These are phyloP conservation scores for Fragum whitleyi DNA, from an alignment of 2,888 invertebrate species.

Conservation along the genomic window DNA sequence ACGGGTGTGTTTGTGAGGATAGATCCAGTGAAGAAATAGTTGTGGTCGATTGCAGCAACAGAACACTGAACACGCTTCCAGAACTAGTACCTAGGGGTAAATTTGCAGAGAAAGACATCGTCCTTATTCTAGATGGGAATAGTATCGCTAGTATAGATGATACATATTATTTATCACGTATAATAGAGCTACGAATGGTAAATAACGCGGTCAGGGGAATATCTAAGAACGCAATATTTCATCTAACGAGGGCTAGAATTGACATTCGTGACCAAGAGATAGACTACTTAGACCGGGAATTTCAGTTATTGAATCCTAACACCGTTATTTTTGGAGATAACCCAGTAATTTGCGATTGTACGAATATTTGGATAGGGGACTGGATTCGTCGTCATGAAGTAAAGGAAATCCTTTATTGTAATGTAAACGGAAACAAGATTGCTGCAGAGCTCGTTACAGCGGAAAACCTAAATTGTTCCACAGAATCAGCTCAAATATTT, in stretches of 20 bases:
- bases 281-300: neutral
- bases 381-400: constrained; percentile 35
- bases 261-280: constrained; percentile 30
- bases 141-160: constrained; percentile 22
- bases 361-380: constrained; percentile 40
- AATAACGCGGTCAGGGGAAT: constrained; percentile 29
- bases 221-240: neutral
- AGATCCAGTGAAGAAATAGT: constrained; percentile 28
- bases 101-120: constrained; percentile 30
- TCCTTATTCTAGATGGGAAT: constrained; percentile 31
- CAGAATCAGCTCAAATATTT: neutral
- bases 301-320: constrained; percentile 23
- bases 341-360: constrained; percentile 38
- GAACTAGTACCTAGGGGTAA: constrained; percentile 35
- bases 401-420: constrained; percentile 14
- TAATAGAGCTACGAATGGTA: constrained; percentile 16
- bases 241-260: neutral
- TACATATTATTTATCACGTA: constrained; percentile 22
- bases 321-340: constrained; percentile 29
- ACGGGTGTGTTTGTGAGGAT: constrained; percentile 38
- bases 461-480: neutral
- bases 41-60: constrained; percentile 28
- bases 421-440: constrained; percentile 7
- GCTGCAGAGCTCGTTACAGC: neutral
- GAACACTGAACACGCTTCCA: constrained; percentile 28